phyloP scores from a whole-genome alignment of 1,140 invertebrate genomes.

The Lucilia cuprina region DNA sequence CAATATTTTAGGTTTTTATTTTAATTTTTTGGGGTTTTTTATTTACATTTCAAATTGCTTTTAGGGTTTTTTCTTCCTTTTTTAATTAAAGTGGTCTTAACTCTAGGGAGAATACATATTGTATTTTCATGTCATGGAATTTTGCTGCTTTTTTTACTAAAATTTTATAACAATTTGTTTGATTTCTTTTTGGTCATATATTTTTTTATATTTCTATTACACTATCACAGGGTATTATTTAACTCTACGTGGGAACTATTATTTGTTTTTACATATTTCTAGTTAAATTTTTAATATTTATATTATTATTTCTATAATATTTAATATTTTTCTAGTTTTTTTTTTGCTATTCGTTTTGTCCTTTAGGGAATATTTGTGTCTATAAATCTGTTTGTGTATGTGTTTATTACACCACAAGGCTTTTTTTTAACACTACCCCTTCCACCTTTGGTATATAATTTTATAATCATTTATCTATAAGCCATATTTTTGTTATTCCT shows the following conservation, averaged over 20 bases:
- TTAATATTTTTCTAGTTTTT: not conserved
- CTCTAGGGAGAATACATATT: not conserved
- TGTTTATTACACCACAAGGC: not conserved
- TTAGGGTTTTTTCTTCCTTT: not conserved
- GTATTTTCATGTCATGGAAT: not conserved
- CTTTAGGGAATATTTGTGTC: not conserved
- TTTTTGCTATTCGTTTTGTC: not conserved
- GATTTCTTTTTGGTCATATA: not conserved
- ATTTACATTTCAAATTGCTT: slow-evolving; percentile 27
- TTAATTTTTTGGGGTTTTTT: not conserved
- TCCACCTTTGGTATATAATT: not conserved
- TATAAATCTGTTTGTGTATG: not conserved
- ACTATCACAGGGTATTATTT: slow-evolving; percentile 10
- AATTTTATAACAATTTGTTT: not conserved
- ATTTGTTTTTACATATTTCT: not conserved
- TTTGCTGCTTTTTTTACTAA: not conserved
- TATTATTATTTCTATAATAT: not conserved
- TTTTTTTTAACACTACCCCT: slow-evolving; percentile 5
- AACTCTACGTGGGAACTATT: not conserved
- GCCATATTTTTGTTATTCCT: not conserved
- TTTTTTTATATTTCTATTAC: not conserved
- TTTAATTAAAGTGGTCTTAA: not conserved
- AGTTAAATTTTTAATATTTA: not conserved
- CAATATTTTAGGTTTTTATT: not conserved
- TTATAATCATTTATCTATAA: not conserved